phyloP scores from a whole-genome alignment of 2,888 invertebrate genomes.

The Acrobasis repandana region DNA sequence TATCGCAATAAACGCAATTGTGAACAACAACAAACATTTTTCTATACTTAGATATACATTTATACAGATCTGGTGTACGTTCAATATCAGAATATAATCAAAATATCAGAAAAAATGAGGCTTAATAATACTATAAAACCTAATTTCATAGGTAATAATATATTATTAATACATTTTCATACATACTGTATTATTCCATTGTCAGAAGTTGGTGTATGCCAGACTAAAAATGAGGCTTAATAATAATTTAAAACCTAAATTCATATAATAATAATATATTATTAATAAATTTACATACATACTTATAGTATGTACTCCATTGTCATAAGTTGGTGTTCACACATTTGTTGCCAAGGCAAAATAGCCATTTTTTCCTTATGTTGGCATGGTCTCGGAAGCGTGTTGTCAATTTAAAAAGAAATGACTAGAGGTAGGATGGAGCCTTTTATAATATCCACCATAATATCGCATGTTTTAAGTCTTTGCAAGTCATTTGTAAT shows the following conservation, averaged over 20 bases:
- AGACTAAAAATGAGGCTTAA: too few species aligned
- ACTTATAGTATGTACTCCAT: slow-evolving; percentile 1
- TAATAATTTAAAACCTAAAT: too few species aligned
- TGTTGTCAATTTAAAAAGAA: neutral
- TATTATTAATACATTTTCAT: neutral
- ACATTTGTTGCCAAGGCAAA: slow-evolving; percentile 5
- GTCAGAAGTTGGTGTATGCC: slow-evolving; percentile 20
- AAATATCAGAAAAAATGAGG: too few species aligned
- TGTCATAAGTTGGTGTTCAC: slow-evolving; percentile 20
- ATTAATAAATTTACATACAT: neutral
- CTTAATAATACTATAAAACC: neutral
- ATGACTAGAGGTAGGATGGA: slow-evolving; percentile 14
- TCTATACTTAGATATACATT: neutral
- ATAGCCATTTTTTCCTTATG: neutral
- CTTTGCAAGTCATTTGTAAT: too few species aligned
- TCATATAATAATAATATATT: neutral
- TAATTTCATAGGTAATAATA: neutral
- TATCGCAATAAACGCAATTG: slow-evolving; percentile 1
- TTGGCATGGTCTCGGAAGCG: neutral
- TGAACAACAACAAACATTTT: neutral
- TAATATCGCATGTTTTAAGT: too few species aligned
- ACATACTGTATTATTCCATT: neutral
- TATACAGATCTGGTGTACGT: neutral
- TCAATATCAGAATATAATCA: neutral
- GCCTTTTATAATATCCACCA: neutral